Base-by-base conservation (phyloP, 2,888 invertebrate species). In the Dryococelus australis region DNA sequence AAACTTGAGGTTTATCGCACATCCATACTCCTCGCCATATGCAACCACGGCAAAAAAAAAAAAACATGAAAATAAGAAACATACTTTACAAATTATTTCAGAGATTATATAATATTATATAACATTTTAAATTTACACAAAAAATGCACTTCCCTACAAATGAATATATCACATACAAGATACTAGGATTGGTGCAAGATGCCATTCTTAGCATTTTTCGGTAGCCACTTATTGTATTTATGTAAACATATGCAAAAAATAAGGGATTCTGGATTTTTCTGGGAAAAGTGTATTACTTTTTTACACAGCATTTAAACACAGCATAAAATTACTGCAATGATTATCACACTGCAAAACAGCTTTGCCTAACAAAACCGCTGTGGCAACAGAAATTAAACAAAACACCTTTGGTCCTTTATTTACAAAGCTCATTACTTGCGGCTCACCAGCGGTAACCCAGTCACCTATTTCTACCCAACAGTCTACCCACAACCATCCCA, bases 121-220 rank as follows among this genome's bases (percentile, higher is more conserved):
- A 88, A 88, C 86, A 87, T 89, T 89, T 88, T 89, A 88, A 88
- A 88, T 88, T 89, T 88, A 88, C 87, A 89, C 83, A 88, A 89
- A 89, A 35, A 89, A 89, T 89, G 89, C 89, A 90, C 91, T 92
- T 91, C 92, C 91, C 93, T 93, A 93, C 92, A 92, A 92, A 92
- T 91, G 92, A 92, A 92, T 92, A 92, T 93, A 93, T 93, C 93
- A 93, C 93, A 93, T 93, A 92, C 91, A 92, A 90, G 90, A 91
- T 90, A 91, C 92, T 92, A 92, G 92, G 92, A 92, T 92, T 92
- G 92, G 92, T 92, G 92, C 92, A 91, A 84, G 51, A 85, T 53
- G 87, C 87, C 87, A 85, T 85, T 87, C 81, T 83, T 83, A 83
- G 28, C 83, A 83, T 83, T 43, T 43, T 83, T 83, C 27, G 20